phyloP scores from a whole-genome alignment of 2,113 vertebrate species.

The Grammomys dolichurus region DNA sequence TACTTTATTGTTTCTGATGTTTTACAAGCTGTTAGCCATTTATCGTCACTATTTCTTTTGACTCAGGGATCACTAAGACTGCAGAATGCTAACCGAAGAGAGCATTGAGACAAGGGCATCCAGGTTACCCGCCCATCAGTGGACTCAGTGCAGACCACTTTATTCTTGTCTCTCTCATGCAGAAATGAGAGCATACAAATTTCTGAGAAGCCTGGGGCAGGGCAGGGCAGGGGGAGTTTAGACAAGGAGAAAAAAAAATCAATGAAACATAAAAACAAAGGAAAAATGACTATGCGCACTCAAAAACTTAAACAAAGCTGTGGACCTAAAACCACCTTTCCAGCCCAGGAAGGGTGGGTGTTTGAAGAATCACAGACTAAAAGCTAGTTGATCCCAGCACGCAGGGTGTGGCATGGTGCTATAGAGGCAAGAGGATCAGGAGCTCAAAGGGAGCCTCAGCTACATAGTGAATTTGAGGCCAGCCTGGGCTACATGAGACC shows the following conservation, averaged over 20 bases:
- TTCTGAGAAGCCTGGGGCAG: neutral
- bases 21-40: neutral
- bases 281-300: neutral
- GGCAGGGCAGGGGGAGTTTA: neutral
- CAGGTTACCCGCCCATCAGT: neutral
- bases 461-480: neutral
- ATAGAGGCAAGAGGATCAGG: neutral
- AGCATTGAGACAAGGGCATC: neutral
- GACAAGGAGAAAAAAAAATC: neutral
- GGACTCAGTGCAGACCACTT: neutral
- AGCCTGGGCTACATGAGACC: neutral
- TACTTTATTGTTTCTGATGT: neutral
- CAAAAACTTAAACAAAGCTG: neutral
- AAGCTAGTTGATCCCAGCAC: neutral
- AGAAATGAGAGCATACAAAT: constrained; percentile 3
- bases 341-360: neutral
- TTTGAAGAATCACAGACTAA: neutral
- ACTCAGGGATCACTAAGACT: neutral
- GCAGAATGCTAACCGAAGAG: neutral
- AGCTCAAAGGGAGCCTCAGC: neutral
- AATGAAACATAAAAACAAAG: neutral
- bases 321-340: neutral
- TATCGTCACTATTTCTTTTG: neutral
- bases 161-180: neutral
- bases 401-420: fast-evolving